Percentiles rank a stretch among this genome's conserved stretches.
phyloP scores from a whole-genome alignment of 2,797 vertebrate genomes.

The Leptatherina wallacei region DNA sequence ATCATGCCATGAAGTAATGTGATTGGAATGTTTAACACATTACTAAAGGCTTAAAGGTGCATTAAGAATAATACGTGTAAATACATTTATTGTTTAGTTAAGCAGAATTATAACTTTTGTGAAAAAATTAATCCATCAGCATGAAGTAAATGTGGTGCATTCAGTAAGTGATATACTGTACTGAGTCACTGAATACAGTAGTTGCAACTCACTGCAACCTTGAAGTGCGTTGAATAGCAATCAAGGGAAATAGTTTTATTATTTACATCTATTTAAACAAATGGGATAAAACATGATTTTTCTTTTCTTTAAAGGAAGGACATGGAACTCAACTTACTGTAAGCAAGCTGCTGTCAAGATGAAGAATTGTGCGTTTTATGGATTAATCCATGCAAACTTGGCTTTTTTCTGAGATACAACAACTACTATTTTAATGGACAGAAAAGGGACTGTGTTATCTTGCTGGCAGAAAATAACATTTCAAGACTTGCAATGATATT shows the following conservation, averaged over 20 bases:
- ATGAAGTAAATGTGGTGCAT: not conserved
- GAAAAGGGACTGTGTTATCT: constrained; percentile 14
- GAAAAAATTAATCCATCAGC: not conserved
- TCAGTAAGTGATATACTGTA: not conserved
- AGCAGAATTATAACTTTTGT: not conserved
- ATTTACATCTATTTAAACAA: no score
- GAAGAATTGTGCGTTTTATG: not conserved
- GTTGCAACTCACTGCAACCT: not conserved
- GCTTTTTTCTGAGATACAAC: constrained; percentile 3
- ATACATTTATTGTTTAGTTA: not conserved
- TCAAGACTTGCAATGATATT: constrained; percentile 29
- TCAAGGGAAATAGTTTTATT: no score
- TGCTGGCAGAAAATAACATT: not conserved
- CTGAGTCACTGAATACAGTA: not conserved
- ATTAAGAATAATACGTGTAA: no score
- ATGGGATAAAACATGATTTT: no score
- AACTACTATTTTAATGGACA: not conserved
- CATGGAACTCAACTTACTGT: not conserved
- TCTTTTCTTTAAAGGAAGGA: not conserved
- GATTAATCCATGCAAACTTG: not conserved
- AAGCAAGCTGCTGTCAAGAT: constrained; percentile 11
- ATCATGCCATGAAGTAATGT: no score
- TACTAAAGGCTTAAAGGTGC: no score
- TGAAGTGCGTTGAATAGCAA: not conserved
- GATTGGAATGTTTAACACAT: no score